Conservation (phyloP, 2,888 invertebrate genomes). For the Cyclophora punctaria region DNA sequence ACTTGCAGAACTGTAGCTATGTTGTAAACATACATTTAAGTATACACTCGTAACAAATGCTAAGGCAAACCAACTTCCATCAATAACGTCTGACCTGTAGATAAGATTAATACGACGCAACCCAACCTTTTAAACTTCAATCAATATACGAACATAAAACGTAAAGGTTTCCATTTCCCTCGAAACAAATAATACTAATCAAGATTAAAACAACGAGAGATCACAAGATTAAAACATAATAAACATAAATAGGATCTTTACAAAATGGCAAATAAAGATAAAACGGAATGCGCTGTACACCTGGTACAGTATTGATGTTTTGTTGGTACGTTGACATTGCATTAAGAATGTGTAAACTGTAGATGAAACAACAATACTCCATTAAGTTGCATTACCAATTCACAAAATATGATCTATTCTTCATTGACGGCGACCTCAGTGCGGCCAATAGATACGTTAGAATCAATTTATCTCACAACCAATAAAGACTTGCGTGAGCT, state of each 20-base stretch:
- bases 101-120: no score
- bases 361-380: conserved; percentile 1
- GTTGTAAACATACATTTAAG: neutral
- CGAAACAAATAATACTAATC: conserved; percentile 2
- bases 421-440: conserved; percentile 13
- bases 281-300: conserved; percentile 5
- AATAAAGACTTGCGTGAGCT: conserved; percentile 36
- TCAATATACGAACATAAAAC: neutral
- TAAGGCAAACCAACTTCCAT: no score
- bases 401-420: conserved; percentile 6
- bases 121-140: no score
- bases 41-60: no score
- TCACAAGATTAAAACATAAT: conserved; percentile 11
- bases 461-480: conserved; percentile 30
- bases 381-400: conserved; percentile 18
- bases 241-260: conserved; percentile 14
- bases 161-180: conserved; percentile 1
- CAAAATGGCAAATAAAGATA: conserved; percentile 20
- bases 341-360: no score
- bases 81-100: no score
- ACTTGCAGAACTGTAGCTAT: no score
- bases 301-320: conserved; percentile 5
- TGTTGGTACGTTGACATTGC: conserved; percentile 10
- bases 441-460: conserved; percentile 30
- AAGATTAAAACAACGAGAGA: neutral